These are phyloP conservation scores for Meleagris gallopavo DNA, from an alignment of 2,113 vertebrate genomes.

Conservation along the genomic window DNA sequence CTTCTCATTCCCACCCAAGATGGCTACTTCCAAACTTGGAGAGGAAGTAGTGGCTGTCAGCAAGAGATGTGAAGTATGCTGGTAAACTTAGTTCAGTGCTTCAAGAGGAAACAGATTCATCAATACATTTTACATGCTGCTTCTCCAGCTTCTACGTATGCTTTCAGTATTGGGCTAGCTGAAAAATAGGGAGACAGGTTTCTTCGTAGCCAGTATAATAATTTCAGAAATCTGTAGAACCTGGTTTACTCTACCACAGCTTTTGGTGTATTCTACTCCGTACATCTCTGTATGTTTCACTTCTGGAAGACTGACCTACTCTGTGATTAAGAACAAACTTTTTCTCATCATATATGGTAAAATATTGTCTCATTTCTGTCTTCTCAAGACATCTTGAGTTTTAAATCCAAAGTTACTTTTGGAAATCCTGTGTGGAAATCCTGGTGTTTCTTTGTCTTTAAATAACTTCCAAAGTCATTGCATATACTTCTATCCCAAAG, in stretches of 20 bases:
- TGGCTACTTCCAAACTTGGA: background rate
- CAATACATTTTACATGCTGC: accelerated
- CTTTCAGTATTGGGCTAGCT: background rate
- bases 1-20: background rate
- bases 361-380: background rate
- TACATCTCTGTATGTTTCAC: background rate
- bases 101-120: background rate
- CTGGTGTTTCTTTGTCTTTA: background rate
- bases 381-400: background rate
- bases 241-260: background rate
- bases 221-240: background rate
- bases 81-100: background rate
- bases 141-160: background rate
- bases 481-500: accelerated
- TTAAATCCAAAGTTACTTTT: background rate
- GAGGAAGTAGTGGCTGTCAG: background rate
- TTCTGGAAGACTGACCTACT: background rate
- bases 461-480: background rate
- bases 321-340: background rate
- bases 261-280: background rate
- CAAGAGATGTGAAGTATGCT: background rate
- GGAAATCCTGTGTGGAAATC: background rate
- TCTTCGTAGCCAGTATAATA: background rate
- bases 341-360: background rate
- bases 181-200: background rate